Conservation (phyloP, 2,888 invertebrate species). For the Metellina segmentata region DNA sequence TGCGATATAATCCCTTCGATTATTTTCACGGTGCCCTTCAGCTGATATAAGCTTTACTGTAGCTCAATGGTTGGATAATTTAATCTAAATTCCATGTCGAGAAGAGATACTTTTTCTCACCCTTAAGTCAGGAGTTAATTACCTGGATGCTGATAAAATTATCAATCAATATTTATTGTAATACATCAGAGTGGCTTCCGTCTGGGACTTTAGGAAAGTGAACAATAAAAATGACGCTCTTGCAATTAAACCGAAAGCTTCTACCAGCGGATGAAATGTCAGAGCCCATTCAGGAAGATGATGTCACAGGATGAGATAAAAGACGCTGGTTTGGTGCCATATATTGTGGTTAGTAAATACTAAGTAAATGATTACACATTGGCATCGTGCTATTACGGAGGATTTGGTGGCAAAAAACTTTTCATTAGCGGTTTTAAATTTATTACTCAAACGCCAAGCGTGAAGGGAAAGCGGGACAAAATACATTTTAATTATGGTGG, state of each 20-base stretch:
- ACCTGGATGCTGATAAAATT: background rate
- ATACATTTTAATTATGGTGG: conserved; percentile 59
- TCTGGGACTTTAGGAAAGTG: background rate
- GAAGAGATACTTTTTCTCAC: background rate
- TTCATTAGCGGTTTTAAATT: conserved; percentile 45
- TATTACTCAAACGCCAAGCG: conserved; percentile 23
- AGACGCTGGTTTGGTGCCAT: background rate
- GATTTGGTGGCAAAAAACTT: background rate
- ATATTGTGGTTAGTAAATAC: background rate
- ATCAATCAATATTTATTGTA: background rate
- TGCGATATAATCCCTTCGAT: background rate
- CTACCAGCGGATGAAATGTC: background rate
- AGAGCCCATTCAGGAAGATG: background rate
- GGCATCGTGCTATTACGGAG: background rate
- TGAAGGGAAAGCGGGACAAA: conserved; percentile 23
- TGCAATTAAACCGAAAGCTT: background rate
- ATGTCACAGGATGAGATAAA: background rate
- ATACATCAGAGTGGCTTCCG: background rate
- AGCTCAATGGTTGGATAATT: background rate
- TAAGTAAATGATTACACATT: background rate
- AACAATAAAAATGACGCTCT: background rate
- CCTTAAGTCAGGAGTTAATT: background rate
- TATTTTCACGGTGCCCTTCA: background rate
- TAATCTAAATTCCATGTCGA: background rate
- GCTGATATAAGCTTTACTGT: background rate